Evolutionary conservation across 2,888 invertebrate genomes (phyloP).

Genomic region (Margaritifera margaritifera): DNA sequence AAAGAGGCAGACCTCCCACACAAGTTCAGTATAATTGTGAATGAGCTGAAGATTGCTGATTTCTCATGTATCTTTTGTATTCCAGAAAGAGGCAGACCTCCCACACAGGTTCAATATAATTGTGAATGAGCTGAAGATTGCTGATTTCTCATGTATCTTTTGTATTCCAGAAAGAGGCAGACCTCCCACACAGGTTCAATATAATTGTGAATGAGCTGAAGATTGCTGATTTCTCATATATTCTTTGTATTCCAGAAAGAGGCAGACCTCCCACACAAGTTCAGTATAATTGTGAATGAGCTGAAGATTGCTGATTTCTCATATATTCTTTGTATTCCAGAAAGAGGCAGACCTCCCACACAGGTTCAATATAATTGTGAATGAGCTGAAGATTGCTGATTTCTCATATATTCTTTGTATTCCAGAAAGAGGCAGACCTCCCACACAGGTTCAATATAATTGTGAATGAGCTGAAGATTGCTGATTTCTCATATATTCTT

Average conservation of each 20-base stretch:
- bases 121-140: conserved; percentile 70
- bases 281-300: conserved; percentile 72
- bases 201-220: conserved; percentile 72
- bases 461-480: conserved; percentile 70
- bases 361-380: conserved; percentile 71
- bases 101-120: conserved; percentile 72
- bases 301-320: conserved; percentile 70
- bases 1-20: conserved; percentile 68
- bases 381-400: conserved; percentile 71
- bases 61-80: too few species aligned
- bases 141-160: too few species aligned
- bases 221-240: too few species aligned
- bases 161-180: conserved; percentile 59
- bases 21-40: conserved; percentile 71
- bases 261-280: conserved; percentile 70
- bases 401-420: too few species aligned
- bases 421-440: conserved; percentile 64
- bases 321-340: too few species aligned
- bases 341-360: conserved; percentile 68
- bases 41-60: conserved; percentile 71
- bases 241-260: conserved; percentile 56
- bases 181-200: conserved; percentile 71
- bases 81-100: conserved; percentile 64
- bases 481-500: too few species aligned
- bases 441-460: conserved; percentile 72